Evolutionary conservation across 2,888 invertebrate genomes (phyloP), one percentile per base, ranked within the genome.

Genomic region (Leptopilina drosophilae): DNA sequence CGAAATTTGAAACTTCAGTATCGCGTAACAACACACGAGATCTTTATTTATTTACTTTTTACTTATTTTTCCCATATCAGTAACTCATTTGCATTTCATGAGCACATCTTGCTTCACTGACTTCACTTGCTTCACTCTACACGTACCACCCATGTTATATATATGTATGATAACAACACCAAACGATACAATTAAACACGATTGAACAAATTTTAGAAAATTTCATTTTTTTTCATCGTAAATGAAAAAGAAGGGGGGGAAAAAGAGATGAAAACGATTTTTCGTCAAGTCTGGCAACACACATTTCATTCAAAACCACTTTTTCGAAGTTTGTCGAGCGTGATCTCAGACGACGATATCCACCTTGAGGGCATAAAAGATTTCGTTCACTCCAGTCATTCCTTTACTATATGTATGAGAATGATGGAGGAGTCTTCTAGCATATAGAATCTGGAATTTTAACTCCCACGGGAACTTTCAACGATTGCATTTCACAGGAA

Each of bases 301-400:
- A 81, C 83, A 81, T 85, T 86, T 86, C 84, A 82, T 87, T 87
- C 85, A 83, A 81, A 81, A 75, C 83, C 75, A 75, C 78, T 82
- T 83, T 83, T 87, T 83, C 80, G 77, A 81, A 83, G 69, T 82
- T 81, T 82, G 59, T 80, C 81, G 83, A 85, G 82, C 83, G 80
- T 85, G 84, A 85, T 84, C 85, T 42, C 42, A 81, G 76, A 85
- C 82, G 82, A 77, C 83, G 83, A 84, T 83, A 84, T 81, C 79
- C 81, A 80, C 62, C 78, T 59, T 64, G 42, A 65, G 42, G 62
- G 14, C 53, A 46, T 56, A 14, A 56, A 73, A 56, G 56, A 73
- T 56, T 56, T 73, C 56, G 53, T 73, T 40, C n/a, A 26, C 33
- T 33, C 73, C 20, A 40, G 73, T 73, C 9, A 20, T 53, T 56